phyloP scores from a whole-genome alignment of 2,888 invertebrate genomes.

The Patella caerulea region DNA sequence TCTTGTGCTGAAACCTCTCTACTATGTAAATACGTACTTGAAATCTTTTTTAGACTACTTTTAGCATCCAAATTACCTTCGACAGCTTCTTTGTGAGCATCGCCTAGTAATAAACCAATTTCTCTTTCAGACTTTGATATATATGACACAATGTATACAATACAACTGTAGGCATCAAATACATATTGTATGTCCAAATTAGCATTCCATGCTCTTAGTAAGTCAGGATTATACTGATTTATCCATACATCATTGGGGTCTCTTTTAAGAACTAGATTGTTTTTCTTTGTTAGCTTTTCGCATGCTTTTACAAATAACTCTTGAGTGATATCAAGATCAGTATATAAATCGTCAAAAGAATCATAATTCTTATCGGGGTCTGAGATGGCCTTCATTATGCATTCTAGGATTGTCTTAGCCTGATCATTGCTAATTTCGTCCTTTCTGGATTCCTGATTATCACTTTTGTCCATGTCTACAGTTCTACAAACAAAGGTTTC shows the following conservation, averaged over 20 bases:
- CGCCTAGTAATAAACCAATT: conserved; percentile 28
- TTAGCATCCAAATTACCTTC: conserved; percentile 28
- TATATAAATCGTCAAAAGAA: not conserved
- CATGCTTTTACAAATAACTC: not conserved
- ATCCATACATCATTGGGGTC: conserved; percentile 18
- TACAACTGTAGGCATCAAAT: conserved; percentile 22
- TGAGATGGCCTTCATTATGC: not conserved
- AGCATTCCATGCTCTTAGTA: conserved; percentile 14
- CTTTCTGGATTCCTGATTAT: not conserved
- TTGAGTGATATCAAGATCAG: not conserved
- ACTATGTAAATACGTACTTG: conserved; percentile 27
- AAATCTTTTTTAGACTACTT: conserved; percentile 26
- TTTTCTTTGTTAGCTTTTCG: not conserved
- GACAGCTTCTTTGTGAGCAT: conserved; percentile 28
- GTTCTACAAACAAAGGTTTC: not conserved
- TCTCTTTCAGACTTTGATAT: conserved; percentile 41
- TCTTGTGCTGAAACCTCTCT: conserved; percentile 36
- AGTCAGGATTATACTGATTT: conserved; percentile 20
- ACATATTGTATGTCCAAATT: conserved; percentile 22
- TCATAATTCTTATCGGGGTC: not conserved
- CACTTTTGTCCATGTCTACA: conserved; percentile 10
- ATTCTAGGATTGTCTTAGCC: not conserved
- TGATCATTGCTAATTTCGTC: not conserved
- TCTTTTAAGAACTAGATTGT: conserved; percentile 1
- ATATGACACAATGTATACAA: conserved; percentile 44